A percentile compares a stretch with the other conserved stretches of the same genome.
Evolutionary conservation across 2,113 vertebrate genomes (phyloP).

Genomic region (Chrysemys picta): DNA sequence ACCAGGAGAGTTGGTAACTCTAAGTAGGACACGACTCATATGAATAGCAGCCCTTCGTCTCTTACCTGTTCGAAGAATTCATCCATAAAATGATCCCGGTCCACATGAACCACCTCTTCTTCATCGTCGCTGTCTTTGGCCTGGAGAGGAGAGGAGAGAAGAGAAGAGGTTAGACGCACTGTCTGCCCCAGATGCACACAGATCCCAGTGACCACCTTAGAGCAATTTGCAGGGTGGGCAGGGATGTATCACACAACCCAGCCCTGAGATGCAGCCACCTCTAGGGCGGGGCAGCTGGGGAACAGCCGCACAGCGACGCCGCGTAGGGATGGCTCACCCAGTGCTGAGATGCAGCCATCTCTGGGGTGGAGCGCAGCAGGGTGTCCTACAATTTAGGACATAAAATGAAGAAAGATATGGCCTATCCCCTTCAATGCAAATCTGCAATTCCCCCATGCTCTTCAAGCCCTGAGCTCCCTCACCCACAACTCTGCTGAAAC

Average conservation of each 20-base stretch:
- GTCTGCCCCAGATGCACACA: not conserved
- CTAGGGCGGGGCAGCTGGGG: not conserved
- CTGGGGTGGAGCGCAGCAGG: not conserved
- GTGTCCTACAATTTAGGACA: not conserved
- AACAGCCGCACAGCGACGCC: not conserved
- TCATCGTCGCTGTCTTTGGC: conserved; percentile 96
- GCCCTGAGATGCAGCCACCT: not conserved
- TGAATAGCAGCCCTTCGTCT: not conserved
- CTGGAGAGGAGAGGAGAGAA: conserved; percentile 65
- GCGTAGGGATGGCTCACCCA: not conserved
- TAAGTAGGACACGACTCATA: not conserved
- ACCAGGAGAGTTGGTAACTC: too few species aligned
- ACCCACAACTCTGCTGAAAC: too few species aligned
- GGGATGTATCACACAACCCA: not conserved
- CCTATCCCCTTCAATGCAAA: not conserved
- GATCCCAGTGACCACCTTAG: not conserved
- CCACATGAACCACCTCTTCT: conserved; percentile 93
- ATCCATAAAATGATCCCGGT: conserved; percentile 95
- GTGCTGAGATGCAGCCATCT: not conserved
- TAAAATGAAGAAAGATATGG: not conserved
- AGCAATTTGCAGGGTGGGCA: not conserved
- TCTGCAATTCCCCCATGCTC: too few species aligned
- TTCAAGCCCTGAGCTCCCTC: too few species aligned
- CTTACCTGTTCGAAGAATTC: conserved; percentile 95
- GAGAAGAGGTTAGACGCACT: not conserved